Base-by-base conservation (phyloP, 2,888 invertebrate species). In the Metopia argyrocephala region DNA sequence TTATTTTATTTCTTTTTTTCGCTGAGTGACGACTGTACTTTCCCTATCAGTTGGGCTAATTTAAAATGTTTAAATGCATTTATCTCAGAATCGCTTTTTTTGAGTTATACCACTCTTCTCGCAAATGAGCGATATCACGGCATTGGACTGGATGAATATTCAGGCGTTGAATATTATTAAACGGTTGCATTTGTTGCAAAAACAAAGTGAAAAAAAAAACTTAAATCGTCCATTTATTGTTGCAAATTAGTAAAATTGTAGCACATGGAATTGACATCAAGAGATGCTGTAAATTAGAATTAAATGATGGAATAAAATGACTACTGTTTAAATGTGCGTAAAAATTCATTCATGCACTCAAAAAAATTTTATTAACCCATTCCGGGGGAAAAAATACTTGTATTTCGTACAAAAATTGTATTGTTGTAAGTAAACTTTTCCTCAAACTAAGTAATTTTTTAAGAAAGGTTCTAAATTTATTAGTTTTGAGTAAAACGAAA, bases 261-360 rank as follows among this genome's bases (percentile, higher is more conserved):
- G 31, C 79, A 80, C 50, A 68, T 80, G 79, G 38, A 57, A 50
- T 31, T 80, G 79, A 80, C 79, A 76, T 23, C 48, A 70, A 68
- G 25, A 45, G 21, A 78, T 71, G 70, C 48, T 76, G 68, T 76
- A 80, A 80, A 80, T 80, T 80, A 73, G 79, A 73, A 76, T 76
- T 62, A 76, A 79, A 79, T 75, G 48, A 61, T n/a, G 15, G 27
- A 66, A 73, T 73, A 38, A 15, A 38, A n/a, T n/a, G 27, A 56
- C 25, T 50, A 21, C 23, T 27, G 46, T 68, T 56, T 31, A 50
- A 71, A 61, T 66, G 18, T 66, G n/a, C 12, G 23, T 18, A 3
- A 38, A 38, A 27, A 52, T 25, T 64, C 38, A 38, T 38, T 12
- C 9, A 38, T 12, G 9, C 15, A 9, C 15, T 38, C 3, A 38